Percentiles rank a stretch among this genome's conserved stretches.
These are phyloP conservation scores for Oceanodroma tethys DNA, from an alignment of 2,113 vertebrate genomes.

Conservation along the genomic window DNA sequence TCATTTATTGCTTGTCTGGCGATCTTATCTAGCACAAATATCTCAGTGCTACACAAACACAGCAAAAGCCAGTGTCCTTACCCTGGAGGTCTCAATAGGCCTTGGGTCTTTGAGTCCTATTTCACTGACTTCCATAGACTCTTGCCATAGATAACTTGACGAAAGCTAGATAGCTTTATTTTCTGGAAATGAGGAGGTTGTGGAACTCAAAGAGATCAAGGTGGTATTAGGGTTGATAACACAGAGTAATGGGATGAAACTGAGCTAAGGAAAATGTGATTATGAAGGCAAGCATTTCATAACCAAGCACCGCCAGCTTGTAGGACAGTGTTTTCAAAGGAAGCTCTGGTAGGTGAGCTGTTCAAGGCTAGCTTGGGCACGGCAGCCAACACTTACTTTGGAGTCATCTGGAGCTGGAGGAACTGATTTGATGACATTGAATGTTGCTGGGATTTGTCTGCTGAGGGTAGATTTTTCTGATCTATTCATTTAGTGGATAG, in stretches of 20 bases:
- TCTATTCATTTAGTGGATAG: neutral
- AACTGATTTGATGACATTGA: neutral
- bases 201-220: neutral
- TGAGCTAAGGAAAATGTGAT: neutral
- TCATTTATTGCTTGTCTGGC: neutral
- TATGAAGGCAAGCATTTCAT: neutral
- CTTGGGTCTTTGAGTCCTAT: neutral
- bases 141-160: neutral
- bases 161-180: neutral
- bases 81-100: neutral
- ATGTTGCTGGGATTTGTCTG: neutral
- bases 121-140: neutral
- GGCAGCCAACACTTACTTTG: neutral
- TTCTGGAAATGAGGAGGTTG: neutral
- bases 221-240: neutral
- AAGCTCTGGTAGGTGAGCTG: neutral
- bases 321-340: neutral
- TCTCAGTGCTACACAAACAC: neutral
- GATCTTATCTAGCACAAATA: neutral
- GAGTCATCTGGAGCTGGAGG: neutral
- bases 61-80: neutral
- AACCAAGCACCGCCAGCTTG: too few species aligned
- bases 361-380: neutral
- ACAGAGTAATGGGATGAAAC: neutral
- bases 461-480: neutral